Evolutionary conservation across 2,888 invertebrate genomes (phyloP), one percentile per base, ranked within the genome.

Genomic region (Elaeidobius kamerunicus): DNA sequence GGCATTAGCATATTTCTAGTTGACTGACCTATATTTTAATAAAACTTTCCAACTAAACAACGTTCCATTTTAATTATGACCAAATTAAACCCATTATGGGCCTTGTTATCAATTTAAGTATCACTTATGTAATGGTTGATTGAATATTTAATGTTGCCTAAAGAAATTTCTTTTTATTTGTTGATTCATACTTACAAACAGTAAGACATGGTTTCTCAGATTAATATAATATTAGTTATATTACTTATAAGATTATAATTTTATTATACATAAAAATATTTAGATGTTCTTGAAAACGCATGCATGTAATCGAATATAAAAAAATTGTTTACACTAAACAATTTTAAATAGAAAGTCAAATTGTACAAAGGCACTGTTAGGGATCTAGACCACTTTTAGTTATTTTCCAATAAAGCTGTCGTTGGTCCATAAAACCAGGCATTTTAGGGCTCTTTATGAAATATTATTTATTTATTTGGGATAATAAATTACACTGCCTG

Each of bases 381-480:
- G 35, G 46, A 53, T 53, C 43, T 40, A 53, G 53, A 49, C 35
- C 43, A 48, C 47, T 53, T 47, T 53, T 45, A 40, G 41, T 47
- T 34, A 34, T 42, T 52, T 47, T 39, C 41, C 57, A 60, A 62
- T 62, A 62, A 61, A 62, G 46, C 61, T 60, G 59, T 63, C 61
- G 55, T 57, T 59, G 52, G 17, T 34, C 35, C 49, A 45, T 43
- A 53, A 60, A 57, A 44, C 53, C 38, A 53, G 58, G 55, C 49
- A 54, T 53, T 54, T 51, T 53, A 56, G 52, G 52, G 52, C 59
- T 48, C 60, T 59, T 60, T 50, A 52, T 43, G 42, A 55, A 55
- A 60, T 57, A 57, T 57, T 51, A 55, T 58, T 54, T 60, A 59
- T 61, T 59, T 63, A 63, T 63, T 63, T 63, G 60, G 57, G 55